Conservation (phyloP, 2,888 invertebrate genomes). For the Agonum fuliginosum region DNA sequence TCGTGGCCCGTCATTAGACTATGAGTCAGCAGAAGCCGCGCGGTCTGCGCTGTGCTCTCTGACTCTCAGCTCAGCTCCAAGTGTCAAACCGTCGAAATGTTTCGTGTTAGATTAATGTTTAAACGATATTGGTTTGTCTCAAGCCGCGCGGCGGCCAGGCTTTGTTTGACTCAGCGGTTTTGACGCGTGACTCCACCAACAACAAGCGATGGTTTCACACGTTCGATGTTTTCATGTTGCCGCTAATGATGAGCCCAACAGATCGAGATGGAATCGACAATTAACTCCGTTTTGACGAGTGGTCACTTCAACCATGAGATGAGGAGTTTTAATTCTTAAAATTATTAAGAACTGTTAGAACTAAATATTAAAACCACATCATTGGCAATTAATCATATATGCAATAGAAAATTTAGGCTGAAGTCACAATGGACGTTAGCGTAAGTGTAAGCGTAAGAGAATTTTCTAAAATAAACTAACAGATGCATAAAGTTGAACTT, state of each 20-base stretch:
- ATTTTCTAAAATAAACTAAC: too few relatives aligned
- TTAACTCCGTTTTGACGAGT: too few relatives aligned
- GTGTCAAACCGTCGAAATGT: slow-evolving; percentile 56
- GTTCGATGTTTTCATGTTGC: slow-evolving; percentile 51
- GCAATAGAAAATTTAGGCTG: too few relatives aligned
- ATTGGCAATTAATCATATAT: too few relatives aligned
- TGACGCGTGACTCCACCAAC: slow-evolving; percentile 54
- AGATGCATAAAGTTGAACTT: too few relatives aligned
- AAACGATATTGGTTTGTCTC: slow-evolving; percentile 60
- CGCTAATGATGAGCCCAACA: slow-evolving; percentile 57
- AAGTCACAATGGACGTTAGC: too few relatives aligned
- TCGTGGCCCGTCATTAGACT: slow-evolving; percentile 70
- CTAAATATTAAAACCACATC: too few relatives aligned
- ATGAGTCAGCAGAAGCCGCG: slow-evolving; percentile 67
- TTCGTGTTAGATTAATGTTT: slow-evolving; percentile 57
- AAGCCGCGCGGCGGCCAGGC: slow-evolving; percentile 59
- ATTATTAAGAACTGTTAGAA: too few relatives aligned
- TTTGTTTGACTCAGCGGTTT: slow-evolving; percentile 65
- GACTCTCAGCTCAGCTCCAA: slow-evolving; percentile 11
- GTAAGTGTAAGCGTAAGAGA: too few relatives aligned
- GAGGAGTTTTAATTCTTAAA: too few relatives aligned
- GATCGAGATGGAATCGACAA: slow-evolving; percentile 22
- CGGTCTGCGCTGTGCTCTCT: slow-evolving; percentile 56
- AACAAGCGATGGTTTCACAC: slow-evolving; percentile 38
- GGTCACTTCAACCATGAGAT: too few relatives aligned